Conservation (phyloP, 2,797 vertebrate genomes). For the Ciconia nigra region DNA sequence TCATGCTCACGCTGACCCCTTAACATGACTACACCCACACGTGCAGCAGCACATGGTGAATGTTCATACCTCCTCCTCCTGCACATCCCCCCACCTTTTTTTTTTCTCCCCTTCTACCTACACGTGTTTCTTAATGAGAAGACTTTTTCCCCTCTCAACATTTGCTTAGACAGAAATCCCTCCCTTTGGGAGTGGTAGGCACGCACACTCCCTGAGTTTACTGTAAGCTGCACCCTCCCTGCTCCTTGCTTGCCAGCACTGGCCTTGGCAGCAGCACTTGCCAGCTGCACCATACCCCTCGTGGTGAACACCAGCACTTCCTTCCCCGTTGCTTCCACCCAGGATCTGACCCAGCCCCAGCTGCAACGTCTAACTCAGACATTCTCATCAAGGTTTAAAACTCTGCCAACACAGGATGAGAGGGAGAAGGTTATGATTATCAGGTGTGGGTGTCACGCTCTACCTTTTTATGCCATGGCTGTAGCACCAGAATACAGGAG, state of each 20-base stretch:
- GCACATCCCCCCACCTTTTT: fast-evolving
- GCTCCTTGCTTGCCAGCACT: not conserved
- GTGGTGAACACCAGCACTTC: not conserved
- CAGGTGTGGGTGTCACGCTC: not conserved
- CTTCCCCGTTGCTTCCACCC: not conserved
- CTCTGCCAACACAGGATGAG: not conserved
- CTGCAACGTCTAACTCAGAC: not conserved
- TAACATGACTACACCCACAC: fast-evolving
- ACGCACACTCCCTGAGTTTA: fast-evolving
- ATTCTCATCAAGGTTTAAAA: not conserved
- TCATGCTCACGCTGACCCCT: not conserved
- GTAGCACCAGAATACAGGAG: not conserved
- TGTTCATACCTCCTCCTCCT: not conserved
- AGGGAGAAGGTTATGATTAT: fast-evolving
- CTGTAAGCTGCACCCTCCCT: not conserved
- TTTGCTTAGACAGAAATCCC: not conserved
- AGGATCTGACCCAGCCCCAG: not conserved
- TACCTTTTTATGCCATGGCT: not conserved
- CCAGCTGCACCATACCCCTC: not conserved
- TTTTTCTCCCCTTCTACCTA: not conserved
- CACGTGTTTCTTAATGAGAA: not conserved
- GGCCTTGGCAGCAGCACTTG: not conserved
- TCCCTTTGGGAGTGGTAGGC: not conserved
- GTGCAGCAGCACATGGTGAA: fast-evolving
- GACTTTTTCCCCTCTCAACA: not conserved